Evolutionary conservation across 2,888 invertebrate genomes (phyloP).

Genomic region (Sarcophaga subvicina): DNA sequence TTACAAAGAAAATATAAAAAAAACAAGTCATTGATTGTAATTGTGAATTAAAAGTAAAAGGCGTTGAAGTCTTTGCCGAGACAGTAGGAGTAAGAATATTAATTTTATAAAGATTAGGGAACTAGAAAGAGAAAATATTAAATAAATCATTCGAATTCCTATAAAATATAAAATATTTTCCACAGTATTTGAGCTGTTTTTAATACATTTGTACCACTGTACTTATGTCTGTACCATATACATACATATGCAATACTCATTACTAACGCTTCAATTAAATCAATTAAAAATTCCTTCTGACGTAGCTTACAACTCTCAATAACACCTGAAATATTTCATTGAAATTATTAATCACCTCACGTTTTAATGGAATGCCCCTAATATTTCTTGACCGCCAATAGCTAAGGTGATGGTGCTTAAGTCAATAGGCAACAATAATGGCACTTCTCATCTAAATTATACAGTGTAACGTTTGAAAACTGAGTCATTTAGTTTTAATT

Average conservation of each 20-base stretch:
- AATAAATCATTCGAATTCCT: no score
- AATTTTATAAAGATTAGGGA: no score
- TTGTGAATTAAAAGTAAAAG: neutral
- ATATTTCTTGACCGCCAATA: neutral
- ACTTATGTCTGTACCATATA: no score
- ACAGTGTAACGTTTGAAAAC: neutral
- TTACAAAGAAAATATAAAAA: neutral
- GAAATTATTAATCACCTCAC: neutral
- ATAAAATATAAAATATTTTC: no score
- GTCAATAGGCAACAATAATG: neutral
- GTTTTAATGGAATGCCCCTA: neutral
- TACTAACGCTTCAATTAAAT: neutral
- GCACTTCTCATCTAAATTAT: neutral
- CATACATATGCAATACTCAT: no score
- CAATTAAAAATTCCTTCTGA: neutral
- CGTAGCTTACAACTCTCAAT: neutral
- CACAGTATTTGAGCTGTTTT: no score
- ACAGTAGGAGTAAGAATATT: neutral
- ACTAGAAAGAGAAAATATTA: no score
- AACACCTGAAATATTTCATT: neutral
- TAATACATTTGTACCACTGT: no score
- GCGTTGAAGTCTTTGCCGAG: neutral
- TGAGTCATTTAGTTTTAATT: slow-evolving; percentile 37
- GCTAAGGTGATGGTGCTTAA: neutral
- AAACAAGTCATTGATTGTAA: neutral